Evolutionary conservation across 2,888 invertebrate genomes (phyloP).

Genomic region (Trypoxylon attenuatum): DNA sequence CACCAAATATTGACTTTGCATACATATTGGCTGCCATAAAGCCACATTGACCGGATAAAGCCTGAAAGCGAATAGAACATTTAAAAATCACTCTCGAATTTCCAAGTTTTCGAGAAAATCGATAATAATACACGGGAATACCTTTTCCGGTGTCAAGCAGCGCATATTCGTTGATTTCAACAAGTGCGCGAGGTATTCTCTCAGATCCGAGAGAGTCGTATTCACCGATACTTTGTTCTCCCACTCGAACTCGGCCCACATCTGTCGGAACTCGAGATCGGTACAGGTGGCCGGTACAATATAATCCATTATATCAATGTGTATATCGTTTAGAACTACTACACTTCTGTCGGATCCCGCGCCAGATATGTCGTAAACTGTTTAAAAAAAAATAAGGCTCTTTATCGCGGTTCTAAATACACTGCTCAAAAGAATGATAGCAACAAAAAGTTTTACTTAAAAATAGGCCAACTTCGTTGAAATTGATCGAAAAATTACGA

Average conservation of each 20-base stretch:
- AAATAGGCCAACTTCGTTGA: no score
- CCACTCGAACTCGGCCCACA: slow-evolving; percentile 99
- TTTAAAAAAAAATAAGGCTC: slow-evolving; percentile 26
- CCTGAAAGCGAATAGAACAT: slow-evolving; percentile 79
- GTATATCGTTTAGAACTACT: slow-evolving; percentile 98
- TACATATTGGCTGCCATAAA: slow-evolving; percentile 99
- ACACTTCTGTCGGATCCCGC: slow-evolving; percentile 95
- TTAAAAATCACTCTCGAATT: neutral
- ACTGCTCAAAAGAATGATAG: no score
- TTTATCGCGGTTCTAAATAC: neutral
- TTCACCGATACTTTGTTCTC: slow-evolving; percentile 99
- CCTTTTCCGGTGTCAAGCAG: slow-evolving; percentile 97
- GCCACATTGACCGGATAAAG: slow-evolving; percentile 96
- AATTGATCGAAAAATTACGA: no score
- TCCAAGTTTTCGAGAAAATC: slow-evolving; percentile 8
- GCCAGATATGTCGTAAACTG: slow-evolving; percentile 97
- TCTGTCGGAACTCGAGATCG: slow-evolving; percentile 97
- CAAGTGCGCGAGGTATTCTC: slow-evolving; percentile 94
- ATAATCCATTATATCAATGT: slow-evolving; percentile 99
- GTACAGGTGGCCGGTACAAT: slow-evolving; percentile 96
- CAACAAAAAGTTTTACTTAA: no score
- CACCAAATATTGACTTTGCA: slow-evolving; percentile 97
- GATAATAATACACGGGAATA: slow-evolving; percentile 57
- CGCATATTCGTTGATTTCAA: slow-evolving; percentile 98
- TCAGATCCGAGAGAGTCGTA: slow-evolving; percentile 93